Conservation (phyloP, 2,113 vertebrate genomes). For the Catharus fuscescens region DNA sequence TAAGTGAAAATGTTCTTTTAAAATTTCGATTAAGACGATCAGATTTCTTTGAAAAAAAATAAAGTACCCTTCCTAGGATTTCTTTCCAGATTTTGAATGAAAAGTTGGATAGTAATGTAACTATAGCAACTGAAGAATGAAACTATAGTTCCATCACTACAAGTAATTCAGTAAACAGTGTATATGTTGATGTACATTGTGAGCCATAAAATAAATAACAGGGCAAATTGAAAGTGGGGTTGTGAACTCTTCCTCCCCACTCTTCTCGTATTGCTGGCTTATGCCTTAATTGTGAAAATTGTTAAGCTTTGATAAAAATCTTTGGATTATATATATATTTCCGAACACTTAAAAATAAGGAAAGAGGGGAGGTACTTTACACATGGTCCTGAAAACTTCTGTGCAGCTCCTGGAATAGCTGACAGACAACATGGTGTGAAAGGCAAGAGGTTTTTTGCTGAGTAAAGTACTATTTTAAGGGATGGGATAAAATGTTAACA, state of each 20-base stretch:
- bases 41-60: background rate
- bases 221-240: background rate
- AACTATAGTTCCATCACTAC: background rate
- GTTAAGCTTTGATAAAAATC: background rate
- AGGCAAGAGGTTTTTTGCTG: background rate
- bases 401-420: background rate
- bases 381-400: background rate
- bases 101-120: background rate
- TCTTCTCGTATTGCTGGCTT: background rate
- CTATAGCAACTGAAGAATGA: background rate
- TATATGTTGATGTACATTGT: background rate
- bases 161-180: background rate
- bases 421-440: background rate
- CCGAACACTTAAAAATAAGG: background rate
- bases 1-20: background rate
- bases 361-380: too few relatives aligned
- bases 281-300: conserved; percentile 2
- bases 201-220: conserved; percentile 13
- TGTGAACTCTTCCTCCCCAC: background rate
- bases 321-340: background rate
- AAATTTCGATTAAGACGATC: conserved; percentile 25
- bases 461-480: background rate
- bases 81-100: background rate
- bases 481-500: background rate
- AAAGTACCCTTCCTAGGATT: background rate